Evolutionary conservation across 2,888 invertebrate species (phyloP).

Genomic region (Rotaria socialis): DNA sequence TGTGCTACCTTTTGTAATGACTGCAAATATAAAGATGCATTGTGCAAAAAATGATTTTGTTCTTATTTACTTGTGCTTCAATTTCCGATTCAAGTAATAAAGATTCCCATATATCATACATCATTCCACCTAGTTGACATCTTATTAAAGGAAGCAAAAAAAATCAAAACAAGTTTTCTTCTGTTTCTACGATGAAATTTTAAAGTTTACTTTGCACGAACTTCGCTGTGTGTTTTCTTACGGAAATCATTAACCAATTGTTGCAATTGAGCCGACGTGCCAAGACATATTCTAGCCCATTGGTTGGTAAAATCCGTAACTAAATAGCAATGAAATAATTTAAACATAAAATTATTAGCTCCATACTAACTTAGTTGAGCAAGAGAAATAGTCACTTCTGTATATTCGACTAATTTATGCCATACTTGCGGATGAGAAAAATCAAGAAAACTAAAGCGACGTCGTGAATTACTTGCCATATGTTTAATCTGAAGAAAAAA

Average conservation of each 20-base stretch:
- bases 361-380: neutral
- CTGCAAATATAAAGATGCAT: neutral
- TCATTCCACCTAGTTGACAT: neutral
- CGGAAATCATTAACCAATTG: neutral
- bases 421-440: neutral
- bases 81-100: conserved; percentile 5
- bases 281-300: neutral
- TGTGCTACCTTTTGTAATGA: neutral
- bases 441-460: neutral
- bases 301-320: neutral
- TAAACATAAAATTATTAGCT: neutral
- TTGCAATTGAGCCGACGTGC: neutral
- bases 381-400: neutral
- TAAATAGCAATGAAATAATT: neutral
- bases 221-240: neutral
- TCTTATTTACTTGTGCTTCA: neutral
- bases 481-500: neutral
- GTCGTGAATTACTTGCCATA: neutral
- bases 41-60: no score
- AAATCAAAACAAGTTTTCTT: no score
- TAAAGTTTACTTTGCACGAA: neutral
- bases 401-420: neutral
- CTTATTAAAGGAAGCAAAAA: neutral
- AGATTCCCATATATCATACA: conserved; percentile 25
- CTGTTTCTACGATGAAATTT: no score